Conservation (phyloP, 2,797 vertebrate species). For the Tenualosa ilisha region DNA sequence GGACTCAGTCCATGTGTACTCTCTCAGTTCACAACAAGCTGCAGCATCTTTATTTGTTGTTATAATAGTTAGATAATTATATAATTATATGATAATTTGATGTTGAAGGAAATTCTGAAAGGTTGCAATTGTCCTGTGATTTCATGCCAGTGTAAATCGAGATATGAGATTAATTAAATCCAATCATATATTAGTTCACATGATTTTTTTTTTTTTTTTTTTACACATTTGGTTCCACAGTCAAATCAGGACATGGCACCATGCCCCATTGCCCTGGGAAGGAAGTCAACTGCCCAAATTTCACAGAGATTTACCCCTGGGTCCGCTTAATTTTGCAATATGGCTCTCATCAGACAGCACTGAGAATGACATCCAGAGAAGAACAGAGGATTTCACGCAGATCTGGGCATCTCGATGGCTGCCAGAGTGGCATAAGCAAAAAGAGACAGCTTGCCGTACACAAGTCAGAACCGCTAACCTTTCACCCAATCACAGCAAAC, state of each 20-base stretch:
- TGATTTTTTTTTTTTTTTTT: neutral
- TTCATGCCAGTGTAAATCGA: neutral
- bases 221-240: neutral
- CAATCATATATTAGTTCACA: neutral
- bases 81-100: neutral
- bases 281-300: conserved; percentile 7
- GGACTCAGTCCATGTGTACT: neutral
- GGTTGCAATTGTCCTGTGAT: neutral
- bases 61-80: neutral
- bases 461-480: neutral
- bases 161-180: neutral
- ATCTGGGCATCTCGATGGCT: neutral
- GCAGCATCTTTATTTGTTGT: neutral
- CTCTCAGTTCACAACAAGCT: neutral
- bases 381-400: conserved; percentile 6
- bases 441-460: neutral
- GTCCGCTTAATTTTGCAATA: neutral
- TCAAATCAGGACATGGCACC: conserved; percentile 7
- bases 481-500: neutral
- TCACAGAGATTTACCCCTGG: conserved; percentile 3
- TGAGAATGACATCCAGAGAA: neutral
- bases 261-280: conserved; percentile 2
- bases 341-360: neutral
- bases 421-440: neutral
- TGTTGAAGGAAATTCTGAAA: neutral